These are phyloP conservation scores for Mythimna albipuncta DNA, from an alignment of 2,888 invertebrate genomes.

Conservation along the genomic window DNA sequence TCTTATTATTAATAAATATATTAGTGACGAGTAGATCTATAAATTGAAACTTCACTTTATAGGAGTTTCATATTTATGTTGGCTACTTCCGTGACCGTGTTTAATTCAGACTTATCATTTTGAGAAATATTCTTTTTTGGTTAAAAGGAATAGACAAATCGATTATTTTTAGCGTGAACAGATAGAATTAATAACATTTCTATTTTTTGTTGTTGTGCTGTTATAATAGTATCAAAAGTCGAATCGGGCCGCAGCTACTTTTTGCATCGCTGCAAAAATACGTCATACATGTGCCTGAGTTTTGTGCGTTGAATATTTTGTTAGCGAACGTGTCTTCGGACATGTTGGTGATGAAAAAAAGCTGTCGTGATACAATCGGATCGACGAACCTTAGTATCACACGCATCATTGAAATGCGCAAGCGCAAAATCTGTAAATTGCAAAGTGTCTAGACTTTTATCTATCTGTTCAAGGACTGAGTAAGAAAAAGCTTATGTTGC, in stretches of 20 bases:
- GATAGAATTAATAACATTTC: slow-evolving; percentile 74
- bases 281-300: slow-evolving; percentile 72
- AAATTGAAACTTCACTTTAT: slow-evolving; percentile 53
- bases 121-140: slow-evolving; percentile 41
- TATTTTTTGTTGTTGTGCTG: slow-evolving; percentile 64
- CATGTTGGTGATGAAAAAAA: slow-evolving; percentile 75
- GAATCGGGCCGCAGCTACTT: slow-evolving; percentile 76
- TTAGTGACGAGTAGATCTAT: slow-evolving; percentile 63
- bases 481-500: slow-evolving; percentile 74
- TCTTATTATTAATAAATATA: slow-evolving; percentile 69
- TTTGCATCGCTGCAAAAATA: slow-evolving; percentile 85
- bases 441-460: slow-evolving; percentile 86
- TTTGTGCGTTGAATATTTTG: slow-evolving; percentile 87
- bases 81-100: slow-evolving; percentile 67
- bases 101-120: slow-evolving; percentile 53
- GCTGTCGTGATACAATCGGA: slow-evolving; percentile 78
- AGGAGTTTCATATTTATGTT: slow-evolving; percentile 55
- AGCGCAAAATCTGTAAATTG: slow-evolving; percentile 87
- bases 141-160: slow-evolving; percentile 59
- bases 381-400: slow-evolving; percentile 85
- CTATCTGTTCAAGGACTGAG: slow-evolving; percentile 80
- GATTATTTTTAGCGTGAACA: slow-evolving; percentile 78
- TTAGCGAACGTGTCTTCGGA: slow-evolving; percentile 78
- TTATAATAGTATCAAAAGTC: slow-evolving; percentile 77
- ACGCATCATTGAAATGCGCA: slow-evolving; percentile 87